Percentiles rank a stretch among this genome's conserved stretches.
Conservation (phyloP, 2,113 vertebrate species). For the Sphaerodactylus townsendi region DNA sequence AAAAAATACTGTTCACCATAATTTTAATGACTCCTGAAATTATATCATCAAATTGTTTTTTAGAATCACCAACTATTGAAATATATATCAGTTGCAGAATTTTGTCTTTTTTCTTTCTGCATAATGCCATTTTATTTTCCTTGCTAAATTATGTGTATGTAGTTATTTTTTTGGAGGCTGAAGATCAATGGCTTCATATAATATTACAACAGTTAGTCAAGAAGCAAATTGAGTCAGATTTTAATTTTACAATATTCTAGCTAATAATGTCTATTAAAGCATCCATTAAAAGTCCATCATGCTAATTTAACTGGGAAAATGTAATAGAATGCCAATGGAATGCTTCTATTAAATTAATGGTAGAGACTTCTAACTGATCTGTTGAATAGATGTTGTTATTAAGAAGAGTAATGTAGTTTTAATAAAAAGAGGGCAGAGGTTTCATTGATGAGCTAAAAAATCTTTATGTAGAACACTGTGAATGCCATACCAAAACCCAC, state of each 20-base stretch:
- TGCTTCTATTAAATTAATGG: slow-evolving; percentile 68
- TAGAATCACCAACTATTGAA: slow-evolving; percentile 3
- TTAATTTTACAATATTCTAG: slow-evolving; percentile 71
- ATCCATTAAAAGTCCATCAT: slow-evolving; percentile 74
- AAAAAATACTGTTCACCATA: background rate
- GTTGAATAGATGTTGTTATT: slow-evolving; percentile 60
- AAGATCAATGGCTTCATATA: slow-evolving; percentile 54
- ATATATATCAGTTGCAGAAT: background rate
- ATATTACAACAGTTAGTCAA: slow-evolving; percentile 57
- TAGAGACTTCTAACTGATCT: slow-evolving; percentile 56
- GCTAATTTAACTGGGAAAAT: slow-evolving; percentile 71
- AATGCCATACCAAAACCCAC: slow-evolving; percentile 12
- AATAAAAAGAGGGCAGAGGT: slow-evolving; percentile 60
- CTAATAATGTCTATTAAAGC: slow-evolving; percentile 72
- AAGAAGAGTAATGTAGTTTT: slow-evolving; percentile 62
- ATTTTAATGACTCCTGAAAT: background rate
- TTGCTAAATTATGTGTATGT: slow-evolving; percentile 51
- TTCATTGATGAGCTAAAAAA: slow-evolving; percentile 45
- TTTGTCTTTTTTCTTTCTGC: background rate
- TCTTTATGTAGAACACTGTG: slow-evolving; percentile 24
- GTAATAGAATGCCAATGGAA: slow-evolving; percentile 63
- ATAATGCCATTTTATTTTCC: slow-evolving; percentile 4
- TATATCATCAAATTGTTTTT: slow-evolving; percentile 11
- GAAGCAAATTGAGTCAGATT: slow-evolving; percentile 56
- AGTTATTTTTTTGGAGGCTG: slow-evolving; percentile 51